phyloP scores from a whole-genome alignment of 1,140 invertebrate species.

The Ooceraea biroi region DNA sequence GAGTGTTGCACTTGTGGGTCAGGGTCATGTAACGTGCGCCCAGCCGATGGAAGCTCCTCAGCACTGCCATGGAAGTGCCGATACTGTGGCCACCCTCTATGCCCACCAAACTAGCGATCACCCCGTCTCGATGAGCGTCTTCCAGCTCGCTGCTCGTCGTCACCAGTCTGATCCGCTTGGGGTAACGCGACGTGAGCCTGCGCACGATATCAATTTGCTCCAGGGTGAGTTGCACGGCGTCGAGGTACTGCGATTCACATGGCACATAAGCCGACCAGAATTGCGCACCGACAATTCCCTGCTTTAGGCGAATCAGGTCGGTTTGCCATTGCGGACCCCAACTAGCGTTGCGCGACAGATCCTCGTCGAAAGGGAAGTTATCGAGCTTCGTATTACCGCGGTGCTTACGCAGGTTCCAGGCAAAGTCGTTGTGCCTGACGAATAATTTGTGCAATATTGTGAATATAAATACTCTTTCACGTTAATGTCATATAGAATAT shows the following conservation, averaged over 20 bases:
- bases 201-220: constrained; percentile 94
- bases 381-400: constrained; percentile 90
- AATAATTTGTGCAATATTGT: background rate
- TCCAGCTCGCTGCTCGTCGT: constrained; percentile 89
- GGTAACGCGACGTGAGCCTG: constrained; percentile 89
- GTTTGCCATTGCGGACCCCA: constrained; percentile 86
- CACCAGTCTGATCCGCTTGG: constrained; percentile 86
- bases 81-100: constrained; percentile 95
- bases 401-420: constrained; percentile 93
- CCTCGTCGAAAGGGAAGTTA: constrained; percentile 90
- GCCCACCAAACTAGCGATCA: constrained; percentile 94
- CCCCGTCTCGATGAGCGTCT: constrained; percentile 91
- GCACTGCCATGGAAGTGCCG: constrained; percentile 92
- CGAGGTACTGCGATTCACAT: constrained; percentile 93
- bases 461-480: background rate
- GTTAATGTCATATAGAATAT: no score
- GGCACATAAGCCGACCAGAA: constrained; percentile 97
- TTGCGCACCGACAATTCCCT: constrained; percentile 89
- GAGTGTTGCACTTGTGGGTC: constrained; percentile 95
- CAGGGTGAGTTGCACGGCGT: constrained; percentile 92
- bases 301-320: constrained; percentile 86
- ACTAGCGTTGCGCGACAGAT: constrained; percentile 86
- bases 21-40: constrained; percentile 94
- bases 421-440: constrained; percentile 92
- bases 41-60: constrained; percentile 93